These are phyloP conservation scores for Tribolium madens DNA, from an alignment of 1,140 invertebrate genomes.

Conservation along the genomic window DNA sequence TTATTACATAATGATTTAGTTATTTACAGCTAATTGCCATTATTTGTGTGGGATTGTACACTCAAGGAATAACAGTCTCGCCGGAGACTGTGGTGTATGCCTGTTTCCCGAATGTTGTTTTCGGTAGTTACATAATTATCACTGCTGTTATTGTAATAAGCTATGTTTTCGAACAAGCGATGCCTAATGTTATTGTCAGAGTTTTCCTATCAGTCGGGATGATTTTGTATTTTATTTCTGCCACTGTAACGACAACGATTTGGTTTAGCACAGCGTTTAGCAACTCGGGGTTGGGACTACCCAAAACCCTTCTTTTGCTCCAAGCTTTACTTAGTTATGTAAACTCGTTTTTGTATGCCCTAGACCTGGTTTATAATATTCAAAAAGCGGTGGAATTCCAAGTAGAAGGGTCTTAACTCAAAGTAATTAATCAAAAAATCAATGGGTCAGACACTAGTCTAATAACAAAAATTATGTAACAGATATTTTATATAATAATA, in stretches of 20 bases:
- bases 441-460: no score
- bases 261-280: constrained; percentile 11
- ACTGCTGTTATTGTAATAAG: constrained; percentile 53
- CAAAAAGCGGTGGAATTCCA: constrained; percentile 42
- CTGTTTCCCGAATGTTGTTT: constrained; percentile 54
- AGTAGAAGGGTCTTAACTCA: neutral
- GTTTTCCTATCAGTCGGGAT: constrained; percentile 50
- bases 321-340: constrained; percentile 45
- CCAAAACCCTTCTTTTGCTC: constrained; percentile 41
- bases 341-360: constrained; percentile 48
- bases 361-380: constrained; percentile 50
- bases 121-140: constrained; percentile 55
- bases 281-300: neutral
- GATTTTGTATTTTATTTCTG: constrained; percentile 52
- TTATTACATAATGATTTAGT: constrained; percentile 11
- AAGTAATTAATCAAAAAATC: no score
- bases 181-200: constrained; percentile 52
- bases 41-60: constrained; percentile 51
- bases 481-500: no score
- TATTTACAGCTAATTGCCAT: constrained; percentile 48
- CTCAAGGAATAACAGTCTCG: constrained; percentile 40
- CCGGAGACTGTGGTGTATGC: constrained; percentile 18
- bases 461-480: no score
- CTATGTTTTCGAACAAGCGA: constrained; percentile 50
- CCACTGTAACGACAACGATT: constrained; percentile 35